These are phyloP conservation scores for Siniperca scherzeri DNA, from an alignment of 2,797 vertebrate species.

Conservation along the genomic window DNA sequence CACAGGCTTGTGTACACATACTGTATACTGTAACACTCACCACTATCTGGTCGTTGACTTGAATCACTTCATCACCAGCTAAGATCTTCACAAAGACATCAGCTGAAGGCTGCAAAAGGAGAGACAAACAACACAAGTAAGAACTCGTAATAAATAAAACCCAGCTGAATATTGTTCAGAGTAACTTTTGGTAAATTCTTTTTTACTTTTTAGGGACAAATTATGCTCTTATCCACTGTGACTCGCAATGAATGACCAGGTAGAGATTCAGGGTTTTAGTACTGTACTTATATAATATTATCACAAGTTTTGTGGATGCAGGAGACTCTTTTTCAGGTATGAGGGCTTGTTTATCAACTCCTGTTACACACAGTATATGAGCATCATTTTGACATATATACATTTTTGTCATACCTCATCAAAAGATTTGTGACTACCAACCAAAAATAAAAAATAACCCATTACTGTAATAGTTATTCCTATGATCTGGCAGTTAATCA, in stretches of 20 bases:
- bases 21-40: constrained; percentile 83
- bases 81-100: constrained; percentile 83
- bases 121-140: constrained; percentile 3
- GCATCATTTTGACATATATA: not conserved
- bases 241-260: not conserved
- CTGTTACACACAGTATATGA: not conserved
- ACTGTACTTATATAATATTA: not conserved
- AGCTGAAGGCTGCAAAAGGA: constrained; percentile 79
- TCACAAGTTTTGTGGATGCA: not conserved
- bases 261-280: not conserved
- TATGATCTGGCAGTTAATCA: not conserved
- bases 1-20: not conserved
- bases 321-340: not conserved
- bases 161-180: not conserved
- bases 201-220: not conserved
- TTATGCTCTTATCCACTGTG: not conserved
- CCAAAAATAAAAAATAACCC: not conserved
- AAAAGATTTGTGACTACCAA: too few relatives aligned
- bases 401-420: not conserved
- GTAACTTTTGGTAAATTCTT: not conserved
- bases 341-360: not conserved
- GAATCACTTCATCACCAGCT: constrained; percentile 94
- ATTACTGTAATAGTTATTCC: not conserved
- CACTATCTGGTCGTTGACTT: constrained; percentile 96
- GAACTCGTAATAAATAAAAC: not conserved